Conservation (phyloP, 53 echinoderm and acorn worm species). For the Apostichopus leukothele region DNA sequence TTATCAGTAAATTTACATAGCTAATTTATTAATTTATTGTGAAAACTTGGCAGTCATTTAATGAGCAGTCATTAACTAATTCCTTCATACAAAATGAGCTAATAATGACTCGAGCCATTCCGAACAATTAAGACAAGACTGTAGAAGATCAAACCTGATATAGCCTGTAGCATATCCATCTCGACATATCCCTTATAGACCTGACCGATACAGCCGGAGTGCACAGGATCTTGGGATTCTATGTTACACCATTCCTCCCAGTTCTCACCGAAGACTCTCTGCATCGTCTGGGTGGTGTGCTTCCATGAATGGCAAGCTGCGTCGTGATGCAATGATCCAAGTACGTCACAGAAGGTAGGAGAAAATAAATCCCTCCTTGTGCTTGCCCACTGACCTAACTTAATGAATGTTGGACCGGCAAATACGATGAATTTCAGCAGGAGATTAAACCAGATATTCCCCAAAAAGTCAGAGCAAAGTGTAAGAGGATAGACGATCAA, state of each 20-base stretch:
- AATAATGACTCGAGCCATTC: background rate
- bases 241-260: conserved; percentile 80
- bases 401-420: conserved; percentile 94
- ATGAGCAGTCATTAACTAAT: no score
- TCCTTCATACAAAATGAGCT: no score
- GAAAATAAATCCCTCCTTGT: conserved; percentile 88
- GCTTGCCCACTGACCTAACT: conserved; percentile 98
- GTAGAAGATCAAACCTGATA: background rate
- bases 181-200: conserved; percentile 89
- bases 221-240: conserved; percentile 55
- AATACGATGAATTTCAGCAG: conserved; percentile 63
- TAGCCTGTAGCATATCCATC: conserved; percentile 39
- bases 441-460: conserved; percentile 58
- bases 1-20: no score
- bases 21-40: no score
- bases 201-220: conserved; percentile 96
- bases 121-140: background rate
- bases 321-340: conserved; percentile 82
- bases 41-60: no score
- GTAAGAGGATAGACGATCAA: conserved; percentile 59
- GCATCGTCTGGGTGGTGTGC: conserved; percentile 72
- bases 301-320: conserved; percentile 81
- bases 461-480: conserved; percentile 19
- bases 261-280: conserved; percentile 75
- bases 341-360: conserved; percentile 74